Percentiles rank a stretch among this genome's conserved stretches.
Evolutionary conservation across 2,797 vertebrate genomes (phyloP).

Genomic region (Chromobotia macracanthus): DNA sequence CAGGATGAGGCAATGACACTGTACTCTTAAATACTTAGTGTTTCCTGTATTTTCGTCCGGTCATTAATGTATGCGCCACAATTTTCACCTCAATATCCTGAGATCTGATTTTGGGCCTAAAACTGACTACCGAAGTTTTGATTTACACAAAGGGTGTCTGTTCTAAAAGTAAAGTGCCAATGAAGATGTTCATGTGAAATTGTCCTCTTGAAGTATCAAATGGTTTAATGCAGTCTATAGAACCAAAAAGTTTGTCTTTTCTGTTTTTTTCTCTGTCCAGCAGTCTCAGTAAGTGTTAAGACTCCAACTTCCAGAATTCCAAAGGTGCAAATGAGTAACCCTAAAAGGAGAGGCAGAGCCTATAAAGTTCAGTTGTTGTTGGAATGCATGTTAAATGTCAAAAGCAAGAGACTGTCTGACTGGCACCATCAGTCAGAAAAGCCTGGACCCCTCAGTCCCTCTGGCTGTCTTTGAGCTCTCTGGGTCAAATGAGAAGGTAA

Average conservation of each 20-base stretch:
- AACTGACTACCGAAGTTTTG: constrained; percentile 64
- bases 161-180: constrained; percentile 81
- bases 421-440: constrained; percentile 63
- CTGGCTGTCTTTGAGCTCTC: constrained; percentile 32
- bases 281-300: constrained; percentile 80
- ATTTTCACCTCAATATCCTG: constrained; percentile 67
- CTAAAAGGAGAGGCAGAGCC: constrained; percentile 67
- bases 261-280: constrained; percentile 69
- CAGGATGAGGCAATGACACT: constrained; percentile 60
- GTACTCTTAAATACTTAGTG: constrained; percentile 67
- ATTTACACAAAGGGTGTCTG: constrained; percentile 64
- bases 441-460: constrained; percentile 61
- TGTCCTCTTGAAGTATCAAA: constrained; percentile 67
- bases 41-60: constrained; percentile 55
- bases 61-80: constrained; percentile 17
- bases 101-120: constrained; percentile 60
- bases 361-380: constrained; percentile 67
- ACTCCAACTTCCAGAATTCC: constrained; percentile 77
- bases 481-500: constrained; percentile 53
- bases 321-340: constrained; percentile 66
- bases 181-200: constrained; percentile 69
- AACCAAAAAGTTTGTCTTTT: constrained; percentile 52
- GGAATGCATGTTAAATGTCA: constrained; percentile 72
- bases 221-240: constrained; percentile 68
- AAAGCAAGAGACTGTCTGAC: constrained; percentile 64